phyloP scores from a whole-genome alignment of 2,113 vertebrate genomes.

The Panthera uncia region DNA sequence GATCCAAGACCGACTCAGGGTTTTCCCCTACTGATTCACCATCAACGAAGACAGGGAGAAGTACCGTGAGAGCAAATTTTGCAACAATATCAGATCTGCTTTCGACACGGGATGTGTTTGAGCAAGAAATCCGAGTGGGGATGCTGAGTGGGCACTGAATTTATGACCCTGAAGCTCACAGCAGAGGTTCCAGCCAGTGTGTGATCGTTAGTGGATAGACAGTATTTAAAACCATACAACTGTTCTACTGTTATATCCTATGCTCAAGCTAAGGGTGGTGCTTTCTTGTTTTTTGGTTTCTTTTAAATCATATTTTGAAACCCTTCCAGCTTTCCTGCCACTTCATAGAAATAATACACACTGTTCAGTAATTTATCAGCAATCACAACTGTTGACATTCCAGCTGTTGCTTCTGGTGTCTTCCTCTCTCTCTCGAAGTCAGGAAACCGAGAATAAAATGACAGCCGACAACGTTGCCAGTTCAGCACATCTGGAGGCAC shows the following conservation, averaged over 20 bases:
- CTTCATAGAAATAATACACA: neutral
- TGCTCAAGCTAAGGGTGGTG: neutral
- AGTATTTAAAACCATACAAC: neutral
- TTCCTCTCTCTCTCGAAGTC: neutral
- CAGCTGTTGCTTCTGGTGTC: constrained; percentile 35
- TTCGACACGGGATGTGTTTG: neutral
- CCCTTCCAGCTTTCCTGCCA: neutral
- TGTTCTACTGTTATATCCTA: neutral
- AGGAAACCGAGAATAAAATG: constrained; percentile 48
- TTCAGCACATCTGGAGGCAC: constrained; percentile 37
- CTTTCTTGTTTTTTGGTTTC: neutral
- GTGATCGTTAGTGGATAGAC: no score
- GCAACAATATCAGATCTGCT: neutral
- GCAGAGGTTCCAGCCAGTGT: neutral
- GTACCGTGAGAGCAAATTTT: neutral
- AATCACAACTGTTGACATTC: constrained; percentile 37
- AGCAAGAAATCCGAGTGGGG: neutral
- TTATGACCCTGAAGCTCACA: neutral
- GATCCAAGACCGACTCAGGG: neutral
- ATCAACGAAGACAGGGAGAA: neutral
- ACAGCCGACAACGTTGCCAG: neutral
- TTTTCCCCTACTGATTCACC: neutral
- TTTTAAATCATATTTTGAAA: neutral
- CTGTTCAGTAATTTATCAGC: constrained; percentile 37
- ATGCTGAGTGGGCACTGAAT: neutral